phyloP scores from a whole-genome alignment of 2,888 invertebrate species.

The Eudemis profundana region DNA sequence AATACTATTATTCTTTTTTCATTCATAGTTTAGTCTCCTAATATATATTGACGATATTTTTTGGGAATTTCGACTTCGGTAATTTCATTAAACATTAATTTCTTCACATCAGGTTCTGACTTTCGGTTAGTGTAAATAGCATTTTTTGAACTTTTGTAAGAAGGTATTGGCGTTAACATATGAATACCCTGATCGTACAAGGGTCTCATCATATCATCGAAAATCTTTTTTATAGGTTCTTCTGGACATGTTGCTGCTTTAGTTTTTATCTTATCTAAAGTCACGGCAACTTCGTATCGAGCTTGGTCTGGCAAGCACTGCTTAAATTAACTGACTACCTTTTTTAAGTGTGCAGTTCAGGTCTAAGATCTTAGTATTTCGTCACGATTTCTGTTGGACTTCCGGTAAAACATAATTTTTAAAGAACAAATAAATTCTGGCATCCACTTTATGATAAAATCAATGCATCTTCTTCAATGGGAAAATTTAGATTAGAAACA shows the following conservation, averaged over 20 bases:
- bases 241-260: constrained; percentile 2
- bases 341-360: too few relatives aligned
- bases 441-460: too few relatives aligned
- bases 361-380: too few relatives aligned
- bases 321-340: too few relatives aligned
- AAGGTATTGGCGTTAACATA: constrained; percentile 4
- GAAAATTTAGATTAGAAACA: too few relatives aligned
- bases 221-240: not conserved
- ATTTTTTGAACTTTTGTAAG: not conserved
- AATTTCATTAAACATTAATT: too few relatives aligned
- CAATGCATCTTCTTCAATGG: too few relatives aligned
- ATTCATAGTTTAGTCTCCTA: not conserved
- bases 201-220: constrained; percentile 1
- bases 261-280: constrained; percentile 1
- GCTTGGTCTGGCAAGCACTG: constrained; percentile 4
- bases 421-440: too few relatives aligned
- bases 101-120: not conserved
- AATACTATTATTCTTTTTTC: not conserved
- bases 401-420: too few relatives aligned
- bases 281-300: not conserved
- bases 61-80: constrained; percentile 4
- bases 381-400: too few relatives aligned
- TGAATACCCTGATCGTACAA: constrained; percentile 1
- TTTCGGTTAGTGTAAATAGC: not conserved
- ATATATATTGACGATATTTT: constrained; percentile 1